Evolutionary conservation across 2,113 vertebrate species (phyloP).

Genomic region (Holacanthus passer): DNA sequence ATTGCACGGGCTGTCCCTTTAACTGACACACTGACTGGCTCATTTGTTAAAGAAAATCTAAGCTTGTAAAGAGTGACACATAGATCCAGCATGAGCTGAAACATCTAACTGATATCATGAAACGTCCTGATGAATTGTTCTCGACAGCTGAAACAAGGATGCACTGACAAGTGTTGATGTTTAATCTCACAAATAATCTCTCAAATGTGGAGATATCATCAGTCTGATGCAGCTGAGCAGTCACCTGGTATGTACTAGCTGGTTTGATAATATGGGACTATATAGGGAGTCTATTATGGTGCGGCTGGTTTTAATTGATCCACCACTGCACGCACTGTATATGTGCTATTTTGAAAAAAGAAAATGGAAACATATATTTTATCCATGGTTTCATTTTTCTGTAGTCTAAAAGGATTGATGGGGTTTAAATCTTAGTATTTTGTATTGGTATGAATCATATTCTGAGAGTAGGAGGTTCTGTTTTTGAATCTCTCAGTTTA

Average conservation of each 20-base stretch:
- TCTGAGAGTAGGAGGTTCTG: conserved; percentile 50
- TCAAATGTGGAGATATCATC: too few relatives aligned
- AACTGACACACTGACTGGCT: too few relatives aligned
- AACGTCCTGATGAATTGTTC: too few relatives aligned
- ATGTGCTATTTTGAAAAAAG: not conserved
- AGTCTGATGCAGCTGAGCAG: too few relatives aligned
- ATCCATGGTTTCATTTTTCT: not conserved
- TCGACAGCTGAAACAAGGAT: too few relatives aligned
- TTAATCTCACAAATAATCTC: too few relatives aligned
- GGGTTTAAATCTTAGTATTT: conserved; percentile 6
- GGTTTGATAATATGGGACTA: not conserved
- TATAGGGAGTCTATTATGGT: not conserved
- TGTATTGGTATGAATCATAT: conserved; percentile 47
- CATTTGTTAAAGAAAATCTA: too few relatives aligned
- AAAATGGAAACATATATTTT: not conserved
- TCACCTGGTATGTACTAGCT: not conserved
- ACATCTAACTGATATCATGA: too few relatives aligned
- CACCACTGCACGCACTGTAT: not conserved
- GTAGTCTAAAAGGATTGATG: not conserved
- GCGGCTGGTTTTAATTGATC: not conserved
- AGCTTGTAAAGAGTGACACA: too few relatives aligned
- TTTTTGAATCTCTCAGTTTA: conserved; percentile 53
- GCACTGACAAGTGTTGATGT: too few relatives aligned
- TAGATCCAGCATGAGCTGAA: too few relatives aligned
- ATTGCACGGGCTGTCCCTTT: too few relatives aligned